Evolutionary conservation across 2,797 vertebrate species (phyloP).

Genomic region (Delichon dasypus): DNA sequence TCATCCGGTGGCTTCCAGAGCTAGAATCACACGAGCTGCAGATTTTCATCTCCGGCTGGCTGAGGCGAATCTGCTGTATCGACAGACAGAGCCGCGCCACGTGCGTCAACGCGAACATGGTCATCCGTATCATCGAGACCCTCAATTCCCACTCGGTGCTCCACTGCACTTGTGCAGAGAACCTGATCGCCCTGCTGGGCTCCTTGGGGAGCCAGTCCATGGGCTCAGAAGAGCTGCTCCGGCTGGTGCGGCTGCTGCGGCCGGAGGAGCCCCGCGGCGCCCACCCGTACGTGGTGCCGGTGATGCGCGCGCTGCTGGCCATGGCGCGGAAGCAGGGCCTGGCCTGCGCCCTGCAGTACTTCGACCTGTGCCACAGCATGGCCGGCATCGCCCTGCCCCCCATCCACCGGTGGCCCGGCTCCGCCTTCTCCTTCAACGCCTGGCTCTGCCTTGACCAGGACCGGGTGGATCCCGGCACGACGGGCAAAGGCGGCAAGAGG

Average conservation of each 20-base stretch:
- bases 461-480: slow-evolving; percentile 74
- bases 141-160: slow-evolving; percentile 79
- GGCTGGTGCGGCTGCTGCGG: slow-evolving; percentile 84
- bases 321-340: slow-evolving; percentile 93
- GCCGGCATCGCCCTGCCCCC: slow-evolving; percentile 90
- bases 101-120: slow-evolving; percentile 93
- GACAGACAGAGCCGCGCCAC: slow-evolving; percentile 92
- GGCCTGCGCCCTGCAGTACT: slow-evolving; percentile 94
- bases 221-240: slow-evolving; percentile 85
- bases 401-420: slow-evolving; percentile 91
- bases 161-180: slow-evolving; percentile 87
- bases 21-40: slow-evolving; percentile 90
- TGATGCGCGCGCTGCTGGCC: slow-evolving; percentile 84
- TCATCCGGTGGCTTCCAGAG: slow-evolving; percentile 95
- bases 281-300: slow-evolving; percentile 85
- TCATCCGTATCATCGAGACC: slow-evolving; percentile 81
- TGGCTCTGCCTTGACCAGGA: slow-evolving; percentile 97
- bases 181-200: slow-evolving; percentile 87
- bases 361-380: slow-evolving; percentile 92
- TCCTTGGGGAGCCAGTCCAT: slow-evolving; percentile 93
- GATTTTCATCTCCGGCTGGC: slow-evolving; percentile 91
- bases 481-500: slow-evolving; percentile 87
- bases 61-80: slow-evolving; percentile 91
- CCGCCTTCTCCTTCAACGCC: slow-evolving; percentile 91
- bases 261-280: slow-evolving; percentile 76